Evolutionary conservation across 2,113 vertebrate genomes (phyloP).

Genomic region (Garra rufa): DNA sequence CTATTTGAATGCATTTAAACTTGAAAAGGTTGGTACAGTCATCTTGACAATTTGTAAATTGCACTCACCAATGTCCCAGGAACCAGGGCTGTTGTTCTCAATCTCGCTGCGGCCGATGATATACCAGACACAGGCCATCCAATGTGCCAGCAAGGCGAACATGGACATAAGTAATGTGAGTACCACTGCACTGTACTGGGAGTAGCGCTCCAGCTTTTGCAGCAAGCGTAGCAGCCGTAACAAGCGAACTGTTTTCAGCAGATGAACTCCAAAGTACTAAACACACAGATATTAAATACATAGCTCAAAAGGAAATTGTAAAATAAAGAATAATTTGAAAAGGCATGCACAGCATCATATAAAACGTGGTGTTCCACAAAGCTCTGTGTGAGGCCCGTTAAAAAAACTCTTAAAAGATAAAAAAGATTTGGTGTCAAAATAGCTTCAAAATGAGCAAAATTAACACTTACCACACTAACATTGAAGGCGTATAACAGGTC

Average conservation of each 20-base stretch:
- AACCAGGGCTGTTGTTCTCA: constrained; percentile 73
- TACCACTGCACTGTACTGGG: constrained; percentile 83
- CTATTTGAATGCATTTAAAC: background rate
- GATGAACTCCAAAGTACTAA: constrained; percentile 82
- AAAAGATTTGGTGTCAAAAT: background rate
- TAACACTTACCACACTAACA: constrained; percentile 81
- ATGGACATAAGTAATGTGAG: constrained; percentile 85
- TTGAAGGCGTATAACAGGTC: constrained; percentile 85
- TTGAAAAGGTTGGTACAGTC: background rate
- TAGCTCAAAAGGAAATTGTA: background rate
- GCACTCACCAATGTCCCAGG: constrained; percentile 80
- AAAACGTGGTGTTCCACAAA: constrained; percentile 14
- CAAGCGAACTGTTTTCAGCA: constrained; percentile 82
- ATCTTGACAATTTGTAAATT: background rate
- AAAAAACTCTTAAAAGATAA: background rate
- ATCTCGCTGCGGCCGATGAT: constrained; percentile 80
- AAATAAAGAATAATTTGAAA: background rate
- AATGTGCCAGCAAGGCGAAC: constrained; percentile 83
- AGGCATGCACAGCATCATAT: background rate
- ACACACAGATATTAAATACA: background rate
- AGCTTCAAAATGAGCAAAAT: background rate
- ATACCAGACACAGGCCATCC: constrained; percentile 87
- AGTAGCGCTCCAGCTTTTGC: constrained; percentile 84
- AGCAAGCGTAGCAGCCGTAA: constrained; percentile 79
- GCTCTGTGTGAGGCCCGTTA: constrained; percentile 13